phyloP scores from a whole-genome alignment of 1,140 invertebrate genomes.

The Drosophila funebris region DNA sequence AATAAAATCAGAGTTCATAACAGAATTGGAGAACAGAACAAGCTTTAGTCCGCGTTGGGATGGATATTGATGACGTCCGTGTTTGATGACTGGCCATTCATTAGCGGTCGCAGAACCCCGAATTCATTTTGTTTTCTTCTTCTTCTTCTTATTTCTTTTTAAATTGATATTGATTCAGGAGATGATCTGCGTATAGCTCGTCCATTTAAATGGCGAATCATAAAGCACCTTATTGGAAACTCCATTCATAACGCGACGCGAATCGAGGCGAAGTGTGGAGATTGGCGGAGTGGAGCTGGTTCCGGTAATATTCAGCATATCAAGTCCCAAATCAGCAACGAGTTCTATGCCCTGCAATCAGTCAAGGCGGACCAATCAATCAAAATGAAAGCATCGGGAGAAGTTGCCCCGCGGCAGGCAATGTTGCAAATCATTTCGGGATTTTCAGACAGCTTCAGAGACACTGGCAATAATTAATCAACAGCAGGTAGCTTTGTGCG shows the following conservation, averaged over 20 bases:
- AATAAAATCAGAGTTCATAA: constrained; percentile 30
- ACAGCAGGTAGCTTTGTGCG: constrained; percentile 11
- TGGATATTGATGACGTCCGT: constrained; percentile 21
- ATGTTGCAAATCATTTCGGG: constrained; percentile 18
- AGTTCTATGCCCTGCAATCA: constrained; percentile 43
- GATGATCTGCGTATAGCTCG: not conserved
- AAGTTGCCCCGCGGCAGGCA: constrained; percentile 5
- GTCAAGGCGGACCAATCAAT: constrained; percentile 35
- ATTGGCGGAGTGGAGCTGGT: not conserved
- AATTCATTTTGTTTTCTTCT: constrained; percentile 32
- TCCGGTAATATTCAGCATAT: constrained; percentile 19
- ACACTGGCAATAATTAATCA: constrained; percentile 26
- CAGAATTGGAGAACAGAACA: constrained; percentile 10
- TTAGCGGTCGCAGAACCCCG: constrained; percentile 21
- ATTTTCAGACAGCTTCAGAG: constrained; percentile 10
- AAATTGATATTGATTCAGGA: not conserved
- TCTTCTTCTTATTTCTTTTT: not conserved
- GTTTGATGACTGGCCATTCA: constrained; percentile 18
- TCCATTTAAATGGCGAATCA: constrained; percentile 23
- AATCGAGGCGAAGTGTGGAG: not conserved
- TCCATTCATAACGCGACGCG: constrained; percentile 59
- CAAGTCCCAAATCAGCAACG: constrained; percentile 4
- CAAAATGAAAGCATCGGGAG: constrained; percentile 34
- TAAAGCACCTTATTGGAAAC: constrained; percentile 47
- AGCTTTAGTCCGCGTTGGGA: constrained; percentile 11